These are phyloP conservation scores for Papilio aristodemus DNA, from an alignment of 1,140 invertebrate genomes.

Conservation along the genomic window DNA sequence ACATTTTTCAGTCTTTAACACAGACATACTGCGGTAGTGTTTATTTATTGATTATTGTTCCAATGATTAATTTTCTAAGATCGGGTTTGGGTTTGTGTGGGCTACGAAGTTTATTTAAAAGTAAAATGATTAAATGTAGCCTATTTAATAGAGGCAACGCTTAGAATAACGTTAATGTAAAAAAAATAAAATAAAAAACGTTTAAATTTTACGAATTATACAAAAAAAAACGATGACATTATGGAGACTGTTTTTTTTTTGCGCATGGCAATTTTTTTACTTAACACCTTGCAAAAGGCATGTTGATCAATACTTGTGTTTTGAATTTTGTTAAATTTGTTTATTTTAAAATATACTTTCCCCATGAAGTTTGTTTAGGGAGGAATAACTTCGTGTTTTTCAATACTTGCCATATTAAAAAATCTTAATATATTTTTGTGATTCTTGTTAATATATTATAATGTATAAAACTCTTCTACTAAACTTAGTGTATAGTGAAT, in stretches of 20 bases:
- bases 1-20: no score
- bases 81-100: background rate
- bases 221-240: background rate
- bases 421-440: constrained; percentile 30
- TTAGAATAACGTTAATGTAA: background rate
- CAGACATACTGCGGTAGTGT: no score
- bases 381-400: background rate
- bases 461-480: constrained; percentile 15
- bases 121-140: no score
- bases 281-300: background rate
- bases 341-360: constrained; percentile 10
- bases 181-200: constrained; percentile 12
- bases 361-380: background rate
- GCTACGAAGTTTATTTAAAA: background rate
- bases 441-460: constrained; percentile 20
- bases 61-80: no score
- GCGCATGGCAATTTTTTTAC: background rate
- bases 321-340: constrained; percentile 14
- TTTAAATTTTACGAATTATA: constrained; percentile 9
- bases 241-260: constrained; percentile 11
- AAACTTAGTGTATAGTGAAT: background rate
- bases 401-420: constrained; percentile 30
- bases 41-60: no score
- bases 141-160: background rate
- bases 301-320: background rate